Percentiles rank a stretch among this genome's conserved stretches.
These are phyloP conservation scores for Cheilosia impressa DNA, from an alignment of 2,888 invertebrate species.

Conservation along the genomic window DNA sequence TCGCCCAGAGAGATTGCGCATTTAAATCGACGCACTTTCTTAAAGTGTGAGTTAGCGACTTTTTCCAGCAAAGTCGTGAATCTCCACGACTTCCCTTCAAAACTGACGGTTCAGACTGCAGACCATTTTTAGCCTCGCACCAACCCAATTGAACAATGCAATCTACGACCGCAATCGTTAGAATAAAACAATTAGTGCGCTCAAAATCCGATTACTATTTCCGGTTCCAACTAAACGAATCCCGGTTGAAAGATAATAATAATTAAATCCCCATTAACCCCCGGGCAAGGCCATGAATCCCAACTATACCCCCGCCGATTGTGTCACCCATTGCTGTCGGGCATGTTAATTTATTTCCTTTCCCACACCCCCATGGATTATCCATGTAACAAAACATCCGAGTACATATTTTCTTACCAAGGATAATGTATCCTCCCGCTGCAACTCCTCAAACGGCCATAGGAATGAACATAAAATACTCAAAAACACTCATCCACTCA, in stretches of 20 bases:
- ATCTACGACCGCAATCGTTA: neutral
- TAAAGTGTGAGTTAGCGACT: too few species aligned
- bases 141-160: too few species aligned
- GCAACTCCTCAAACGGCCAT: constrained; percentile 15
- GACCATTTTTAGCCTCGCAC: too few species aligned
- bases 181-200: neutral
- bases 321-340: constrained; percentile 52
- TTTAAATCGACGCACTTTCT: too few species aligned
- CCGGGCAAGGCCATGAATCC: constrained; percentile 57
- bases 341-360: constrained; percentile 45
- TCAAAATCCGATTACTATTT: neutral
- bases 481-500: constrained; percentile 70
- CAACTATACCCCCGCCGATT: constrained; percentile 19
- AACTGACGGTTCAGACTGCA: too few species aligned
- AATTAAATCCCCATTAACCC: constrained; percentile 65
- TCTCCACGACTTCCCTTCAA: too few species aligned
- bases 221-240: neutral
- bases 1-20: too few species aligned
- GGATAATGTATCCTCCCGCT: constrained; percentile 43
- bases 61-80: too few species aligned
- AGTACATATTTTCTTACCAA: constrained; percentile 50
- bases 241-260: constrained; percentile 35
- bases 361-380: constrained; percentile 2
- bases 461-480: constrained; percentile 48
- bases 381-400: constrained; percentile 45